These are phyloP conservation scores for Hemicordylus capensis DNA, from an alignment of 2,113 vertebrate genomes.

Conservation along the genomic window DNA sequence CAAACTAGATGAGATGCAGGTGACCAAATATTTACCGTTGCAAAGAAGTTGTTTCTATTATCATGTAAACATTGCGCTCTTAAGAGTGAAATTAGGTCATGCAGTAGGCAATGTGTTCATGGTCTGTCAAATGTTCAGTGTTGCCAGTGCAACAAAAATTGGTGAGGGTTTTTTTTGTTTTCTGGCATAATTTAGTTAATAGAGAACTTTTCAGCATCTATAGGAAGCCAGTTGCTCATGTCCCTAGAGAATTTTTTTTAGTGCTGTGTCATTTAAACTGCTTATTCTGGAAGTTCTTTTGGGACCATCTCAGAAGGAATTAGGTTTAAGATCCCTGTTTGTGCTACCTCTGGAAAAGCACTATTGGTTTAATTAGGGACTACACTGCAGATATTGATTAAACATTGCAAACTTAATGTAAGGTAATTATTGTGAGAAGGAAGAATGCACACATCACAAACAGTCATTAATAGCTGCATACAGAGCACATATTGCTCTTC, in stretches of 20 bases:
- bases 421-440: background rate
- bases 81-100: background rate
- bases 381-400: background rate
- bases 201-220: background rate
- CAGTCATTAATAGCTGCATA: background rate
- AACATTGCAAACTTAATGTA: background rate
- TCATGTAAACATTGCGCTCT: background rate
- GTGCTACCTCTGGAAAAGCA: background rate
- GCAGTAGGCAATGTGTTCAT: background rate
- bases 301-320: background rate
- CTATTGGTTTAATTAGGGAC: no score
- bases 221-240: background rate
- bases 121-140: background rate
- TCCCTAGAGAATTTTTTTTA: background rate
- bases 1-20: conserved; percentile 99
- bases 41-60: background rate
- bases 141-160: no score
- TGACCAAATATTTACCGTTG: conserved; percentile 71
- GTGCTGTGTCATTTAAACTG: background rate
- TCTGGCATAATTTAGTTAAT: background rate
- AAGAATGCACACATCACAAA: background rate
- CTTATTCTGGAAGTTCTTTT: background rate
- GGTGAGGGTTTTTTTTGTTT: no score
- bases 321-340: background rate
- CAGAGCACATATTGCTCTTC: background rate